Base-by-base conservation (phyloP, 2,888 invertebrate genomes). In the Agrochola lota region DNA sequence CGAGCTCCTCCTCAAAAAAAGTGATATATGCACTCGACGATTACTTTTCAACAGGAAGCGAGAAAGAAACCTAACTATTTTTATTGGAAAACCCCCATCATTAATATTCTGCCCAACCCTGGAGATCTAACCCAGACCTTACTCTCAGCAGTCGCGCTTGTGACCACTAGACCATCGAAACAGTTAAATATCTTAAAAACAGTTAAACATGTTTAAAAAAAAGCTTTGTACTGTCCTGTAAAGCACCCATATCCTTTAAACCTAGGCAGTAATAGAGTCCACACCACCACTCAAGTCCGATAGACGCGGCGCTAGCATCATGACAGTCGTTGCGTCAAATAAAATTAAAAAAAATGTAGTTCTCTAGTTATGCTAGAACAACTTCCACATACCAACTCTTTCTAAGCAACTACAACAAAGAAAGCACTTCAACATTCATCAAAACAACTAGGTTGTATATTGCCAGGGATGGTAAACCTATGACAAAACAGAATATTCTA, bases 341-440 rank as follows among this genome's bases (percentile, higher is more conserved):
- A 40, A 4, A 2, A 35, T 35, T 35, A 35, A 7, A 40, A 40
- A 40, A 40, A 6, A 40, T n/a, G n/a, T n/a, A n/a, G n/a, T n/a
- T 7, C 40, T 40, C 40, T 30, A 26, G n/a, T 12, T 23, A 63
- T 26, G 4, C n/a, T 67, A 17, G 17, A 67, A 67, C 7, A 71
- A 68, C n/a, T 46, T 72, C 6, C 26, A 26, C 20, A 23, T 20
- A 52, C 17, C n/a, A 75, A 77, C 78, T 66, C 40, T 63, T 64
- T 64, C n/a, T 30, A 66, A 78, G 30, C 20, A 9, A 52, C n/a
- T 12, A 30, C 30, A 67, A 55, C 78, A 76, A 46, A 35, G 68
- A 66, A 78, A 66, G 17, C 11, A 46, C n/a, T 78, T 1, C 11
- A 67, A n/a, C n/a, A 78, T 67, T 66, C 20, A 76, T 78, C 66